Percentiles rank a stretch among this genome's conserved stretches.
Evolutionary conservation across 2,797 vertebrate genomes (phyloP).

Genomic region (Aphelocoma californica): DNA sequence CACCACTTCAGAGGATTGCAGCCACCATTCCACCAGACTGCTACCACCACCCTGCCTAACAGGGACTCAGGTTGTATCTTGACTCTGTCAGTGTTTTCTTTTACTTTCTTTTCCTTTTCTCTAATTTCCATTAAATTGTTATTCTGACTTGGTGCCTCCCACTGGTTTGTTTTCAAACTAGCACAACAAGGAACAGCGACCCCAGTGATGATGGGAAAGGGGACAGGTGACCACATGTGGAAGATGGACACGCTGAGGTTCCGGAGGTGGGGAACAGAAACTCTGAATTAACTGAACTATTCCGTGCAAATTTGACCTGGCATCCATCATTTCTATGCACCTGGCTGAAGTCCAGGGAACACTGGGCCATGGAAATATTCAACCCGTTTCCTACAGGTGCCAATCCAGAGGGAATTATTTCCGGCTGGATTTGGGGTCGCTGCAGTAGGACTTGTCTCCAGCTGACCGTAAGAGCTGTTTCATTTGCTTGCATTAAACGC

Average conservation of each 20-base stretch:
- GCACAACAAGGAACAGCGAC: background rate
- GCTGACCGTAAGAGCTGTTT: background rate
- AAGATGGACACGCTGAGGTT: background rate
- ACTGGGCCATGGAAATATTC: background rate
- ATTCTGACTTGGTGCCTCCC: too few relatives aligned
- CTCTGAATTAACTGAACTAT: background rate
- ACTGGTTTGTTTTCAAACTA: too few relatives aligned
- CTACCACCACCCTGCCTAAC: too few relatives aligned
- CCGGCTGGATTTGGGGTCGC: background rate
- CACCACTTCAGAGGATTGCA: too few relatives aligned
- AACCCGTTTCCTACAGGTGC: background rate
- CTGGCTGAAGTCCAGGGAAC: background rate
- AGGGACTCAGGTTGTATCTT: too few relatives aligned
- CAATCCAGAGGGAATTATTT: background rate
- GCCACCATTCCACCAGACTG: too few relatives aligned
- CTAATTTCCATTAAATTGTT: too few relatives aligned
- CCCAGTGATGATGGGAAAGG: background rate
- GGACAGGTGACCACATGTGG: background rate
- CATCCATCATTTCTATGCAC: background rate
- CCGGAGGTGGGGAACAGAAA: background rate
- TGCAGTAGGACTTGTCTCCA: background rate
- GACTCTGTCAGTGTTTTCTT: too few relatives aligned
- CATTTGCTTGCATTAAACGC: background rate
- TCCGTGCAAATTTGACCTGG: background rate
- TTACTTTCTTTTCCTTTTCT: too few relatives aligned